Conservation (phyloP, 2,888 invertebrate genomes). For the Parnassius glacialis region DNA sequence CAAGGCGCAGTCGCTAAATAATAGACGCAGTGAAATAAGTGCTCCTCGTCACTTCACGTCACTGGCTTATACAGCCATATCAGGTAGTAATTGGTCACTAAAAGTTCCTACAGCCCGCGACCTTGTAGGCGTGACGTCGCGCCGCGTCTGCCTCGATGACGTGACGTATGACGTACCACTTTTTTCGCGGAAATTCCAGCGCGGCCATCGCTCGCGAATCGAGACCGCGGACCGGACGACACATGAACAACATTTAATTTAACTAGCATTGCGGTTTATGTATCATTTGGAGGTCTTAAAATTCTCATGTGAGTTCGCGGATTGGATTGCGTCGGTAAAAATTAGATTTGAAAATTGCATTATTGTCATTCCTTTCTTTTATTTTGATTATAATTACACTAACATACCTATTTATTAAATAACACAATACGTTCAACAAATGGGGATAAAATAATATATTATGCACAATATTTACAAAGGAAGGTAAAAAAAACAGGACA, state of each 20-base stretch:
- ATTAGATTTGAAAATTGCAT: too few species aligned
- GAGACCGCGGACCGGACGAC: conserved; percentile 18
- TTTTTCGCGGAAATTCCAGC: conserved; percentile 77
- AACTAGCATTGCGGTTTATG: conserved; percentile 11
- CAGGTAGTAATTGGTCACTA: conserved; percentile 31
- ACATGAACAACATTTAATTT: conserved; percentile 8
- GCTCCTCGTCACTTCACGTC: conserved; percentile 25
- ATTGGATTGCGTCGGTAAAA: too few species aligned
- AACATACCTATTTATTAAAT: too few species aligned
- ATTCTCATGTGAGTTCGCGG: too few species aligned
- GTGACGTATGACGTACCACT: conserved; percentile 63
- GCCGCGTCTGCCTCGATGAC: conserved; percentile 44
- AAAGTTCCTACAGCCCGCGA: conserved; percentile 42
- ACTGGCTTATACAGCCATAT: conserved; percentile 34
- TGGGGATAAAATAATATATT: too few species aligned
- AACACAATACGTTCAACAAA: too few species aligned
- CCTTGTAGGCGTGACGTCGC: conserved; percentile 65
- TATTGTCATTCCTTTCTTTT: too few species aligned
- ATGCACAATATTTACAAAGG: too few species aligned
- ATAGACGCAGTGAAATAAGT: not conserved
- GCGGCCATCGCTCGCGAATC: conserved; percentile 60
- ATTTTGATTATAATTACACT: too few species aligned
- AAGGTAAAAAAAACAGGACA: not conserved
- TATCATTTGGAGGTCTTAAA: too few species aligned
- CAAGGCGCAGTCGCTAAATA: not conserved